Evolutionary conservation across 1,140 invertebrate species (phyloP), one percentile per base, ranked within the genome.

Genomic region (Whitmania pigra): DNA sequence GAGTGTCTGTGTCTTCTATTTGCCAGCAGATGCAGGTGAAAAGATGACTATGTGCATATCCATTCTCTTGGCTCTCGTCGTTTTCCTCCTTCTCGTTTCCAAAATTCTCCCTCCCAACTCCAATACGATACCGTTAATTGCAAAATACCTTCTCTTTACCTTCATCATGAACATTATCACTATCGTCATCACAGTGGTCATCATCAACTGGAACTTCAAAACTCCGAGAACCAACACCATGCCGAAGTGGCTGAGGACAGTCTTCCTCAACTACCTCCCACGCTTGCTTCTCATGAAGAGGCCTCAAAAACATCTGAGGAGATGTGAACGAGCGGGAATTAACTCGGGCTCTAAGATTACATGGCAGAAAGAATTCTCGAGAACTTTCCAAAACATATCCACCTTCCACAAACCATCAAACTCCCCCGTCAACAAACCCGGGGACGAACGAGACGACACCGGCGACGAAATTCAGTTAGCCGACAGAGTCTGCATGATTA

Each of bases 111-210:
- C 97, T 69, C 97, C 94, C 15, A 98, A 73, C 85, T 99, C 73
- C 0, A 75, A 82, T 57, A 81, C 80, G 18, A 82, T 83, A 53
- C 81, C 82, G 11, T 76, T 82, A 20, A 97, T 99, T 76, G 93
- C 94, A 80, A 98, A 97, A 85, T 99, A 98, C 85, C 86, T 99
- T 66, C 86, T 99, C 5, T 97, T 99, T 83, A 99, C 96, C 43
- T 99, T 99, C 83, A 95, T 99, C 73, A 97, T 99, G 92, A 99
- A 99, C 83, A 97, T 97, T 31, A 91, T 99, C 76, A 96, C 94
- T 85, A 98, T 99, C 83, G 85, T 99, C 72, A 91, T 97, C 9
- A 99, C 97, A 0, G 95, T 99, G 29, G 89, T 99, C 78, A 97
- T 99, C 77, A 98, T 99, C 79, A 99, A 99, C 81, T 94, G 93